Evolutionary conservation across 2,888 invertebrate species (phyloP).

Genomic region (Anoplius nigerrimus): DNA sequence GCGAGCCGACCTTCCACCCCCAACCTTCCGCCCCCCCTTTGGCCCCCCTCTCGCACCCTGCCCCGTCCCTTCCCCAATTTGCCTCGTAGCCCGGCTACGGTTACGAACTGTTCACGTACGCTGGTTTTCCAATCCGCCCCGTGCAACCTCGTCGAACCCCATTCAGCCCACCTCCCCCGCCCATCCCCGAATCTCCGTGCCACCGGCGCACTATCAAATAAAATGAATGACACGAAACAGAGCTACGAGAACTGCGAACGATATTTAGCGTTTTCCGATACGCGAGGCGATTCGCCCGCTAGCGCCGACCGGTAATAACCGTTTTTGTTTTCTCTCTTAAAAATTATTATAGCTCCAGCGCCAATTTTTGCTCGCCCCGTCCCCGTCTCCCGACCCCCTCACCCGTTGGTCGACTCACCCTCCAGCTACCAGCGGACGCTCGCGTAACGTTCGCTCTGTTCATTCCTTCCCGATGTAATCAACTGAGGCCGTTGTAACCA

Average conservation of each 20-base stretch:
- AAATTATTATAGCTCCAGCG: conserved; percentile 35
- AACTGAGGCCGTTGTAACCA: conserved; percentile 2
- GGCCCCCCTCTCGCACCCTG: too few relatives aligned
- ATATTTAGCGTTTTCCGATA: conserved; percentile 72
- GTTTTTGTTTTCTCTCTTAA: conserved; percentile 44
- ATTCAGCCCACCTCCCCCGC: conserved; percentile 14
- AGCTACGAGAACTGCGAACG: conserved; percentile 52
- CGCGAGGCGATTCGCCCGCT: conserved; percentile 24
- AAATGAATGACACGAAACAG: conserved; percentile 67
- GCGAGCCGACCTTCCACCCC: neutral
- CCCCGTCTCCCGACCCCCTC: neutral
- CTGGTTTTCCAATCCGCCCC: neutral
- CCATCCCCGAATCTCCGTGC: neutral
- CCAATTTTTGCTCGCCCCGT: conserved; percentile 30
- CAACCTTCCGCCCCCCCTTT: too few relatives aligned
- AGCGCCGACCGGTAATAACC: conserved; percentile 13
- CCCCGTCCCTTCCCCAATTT: neutral
- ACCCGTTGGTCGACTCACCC: neutral
- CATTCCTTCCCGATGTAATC: conserved; percentile 2
- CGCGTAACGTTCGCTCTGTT: conserved; percentile 1
- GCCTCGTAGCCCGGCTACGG: neutral
- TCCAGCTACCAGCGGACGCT: neutral
- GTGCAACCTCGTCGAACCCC: neutral
- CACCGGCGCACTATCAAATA: conserved; percentile 52
- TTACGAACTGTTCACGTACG: neutral